Evolutionary conservation across 2,888 invertebrate species (phyloP), one percentile per base, ranked within the genome.

Genomic region (Coleophora flavipennella): DNA sequence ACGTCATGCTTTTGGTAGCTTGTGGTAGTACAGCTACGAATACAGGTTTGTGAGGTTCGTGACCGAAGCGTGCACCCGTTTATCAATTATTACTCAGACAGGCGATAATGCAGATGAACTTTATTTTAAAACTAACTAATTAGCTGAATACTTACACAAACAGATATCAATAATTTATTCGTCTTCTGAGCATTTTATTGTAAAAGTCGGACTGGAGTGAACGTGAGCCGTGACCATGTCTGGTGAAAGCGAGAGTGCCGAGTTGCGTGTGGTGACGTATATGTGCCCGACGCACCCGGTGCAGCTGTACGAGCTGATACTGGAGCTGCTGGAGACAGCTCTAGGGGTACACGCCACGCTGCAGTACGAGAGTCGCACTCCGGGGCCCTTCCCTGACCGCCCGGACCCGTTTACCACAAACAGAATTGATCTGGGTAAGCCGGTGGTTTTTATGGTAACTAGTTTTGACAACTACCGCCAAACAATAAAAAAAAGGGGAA

Each of bases 241-340:
- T 29, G 50, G 54, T 48, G 56, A 52, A 39, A 20, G 20, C 20
- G 4, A 29, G 29, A 75, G 70, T 49, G 51, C 55, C 41, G 77
- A 81, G 48, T 60, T 90, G 40, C 81, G 88, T 9, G 58, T 89
- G 34, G 77, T 86, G 45, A 89, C 89, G 1, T 89, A 88, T 57
- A 84, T 90, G 84, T 86, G 87, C 48, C 89, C 89, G 10, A 85
- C 87, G 35, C 83, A 88, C 46, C 89, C 89, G 4, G 84, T 89
- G 32, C 86, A 87, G 54, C 59, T 88, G 33, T 90, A 87, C 62
- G 87, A 89, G 59, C 63, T 83, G 43, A 71, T 89, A 31, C 53
- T 87, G 57, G 78, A 86, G 39, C 74, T 88, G 42, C 57, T 90
- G 44, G 89, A 89, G 56, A 71, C 81, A 26, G 63, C 77, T 6